These are phyloP conservation scores for Tolmerus cingulatus DNA, from an alignment of 2,888 invertebrate genomes.

Conservation along the genomic window DNA sequence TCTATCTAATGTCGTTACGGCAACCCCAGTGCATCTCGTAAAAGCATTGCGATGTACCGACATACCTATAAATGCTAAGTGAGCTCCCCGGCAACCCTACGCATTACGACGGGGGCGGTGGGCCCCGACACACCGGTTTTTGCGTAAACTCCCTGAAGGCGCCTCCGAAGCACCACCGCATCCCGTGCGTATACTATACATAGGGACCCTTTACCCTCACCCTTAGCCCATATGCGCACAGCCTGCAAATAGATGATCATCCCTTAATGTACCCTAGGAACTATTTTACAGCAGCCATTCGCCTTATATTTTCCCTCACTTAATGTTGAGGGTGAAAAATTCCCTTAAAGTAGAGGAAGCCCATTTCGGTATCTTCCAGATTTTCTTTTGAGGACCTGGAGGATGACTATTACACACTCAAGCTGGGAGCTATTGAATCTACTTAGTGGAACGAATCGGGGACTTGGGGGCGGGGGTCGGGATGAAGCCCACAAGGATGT, in stretches of 20 bases:
- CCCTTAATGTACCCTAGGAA: conserved; percentile 32
- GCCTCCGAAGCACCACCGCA: not conserved
- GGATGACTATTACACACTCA: conserved; percentile 42
- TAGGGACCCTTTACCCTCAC: not conserved
- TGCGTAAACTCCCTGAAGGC: conserved; percentile 28
- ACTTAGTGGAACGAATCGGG: conserved; percentile 41
- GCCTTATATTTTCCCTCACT: conserved; percentile 32
- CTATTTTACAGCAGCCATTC: conserved; percentile 38
- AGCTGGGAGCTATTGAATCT: conserved; percentile 40
- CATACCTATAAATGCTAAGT: conserved; percentile 16
- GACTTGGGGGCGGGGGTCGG: not conserved
- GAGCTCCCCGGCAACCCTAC: conserved; percentile 20
- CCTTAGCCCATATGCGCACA: not conserved
- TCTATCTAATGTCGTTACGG: conserved; percentile 13
- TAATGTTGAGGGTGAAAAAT: conserved; percentile 39
- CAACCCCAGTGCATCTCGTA: conserved; percentile 25
- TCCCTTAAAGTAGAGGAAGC: conserved; percentile 34
- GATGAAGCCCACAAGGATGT: not conserved
- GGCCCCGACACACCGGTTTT: not conserved
- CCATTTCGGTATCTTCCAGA: conserved; percentile 38
- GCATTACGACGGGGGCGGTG: conserved; percentile 1
- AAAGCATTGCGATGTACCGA: conserved; percentile 9
- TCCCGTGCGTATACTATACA: not conserved
- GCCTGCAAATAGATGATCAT: conserved; percentile 25
- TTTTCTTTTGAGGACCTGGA: conserved; percentile 36